Evolutionary conservation across 2,888 invertebrate species (phyloP).

Genomic region (Cephus spinipes): DNA sequence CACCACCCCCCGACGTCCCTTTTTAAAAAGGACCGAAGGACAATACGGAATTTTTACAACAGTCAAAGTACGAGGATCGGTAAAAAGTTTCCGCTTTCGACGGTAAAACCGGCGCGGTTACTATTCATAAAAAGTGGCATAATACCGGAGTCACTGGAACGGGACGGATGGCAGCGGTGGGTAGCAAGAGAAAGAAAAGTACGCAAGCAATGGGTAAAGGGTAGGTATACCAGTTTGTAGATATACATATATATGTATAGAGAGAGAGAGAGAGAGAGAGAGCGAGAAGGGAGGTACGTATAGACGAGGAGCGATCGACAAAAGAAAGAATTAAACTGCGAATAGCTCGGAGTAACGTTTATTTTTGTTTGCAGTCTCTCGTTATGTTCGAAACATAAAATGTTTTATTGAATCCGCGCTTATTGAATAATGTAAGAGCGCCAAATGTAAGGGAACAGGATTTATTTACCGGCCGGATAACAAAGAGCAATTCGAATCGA

Average conservation of each 20-base stretch:
- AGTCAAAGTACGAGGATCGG: conserved; percentile 28
- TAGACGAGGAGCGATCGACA: conserved; percentile 13
- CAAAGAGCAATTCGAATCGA: conserved; percentile 45
- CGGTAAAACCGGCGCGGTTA: conserved; percentile 20
- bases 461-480: conserved; percentile 36
- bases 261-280: not conserved
- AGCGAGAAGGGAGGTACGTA: not conserved
- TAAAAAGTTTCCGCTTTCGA: conserved; percentile 34
- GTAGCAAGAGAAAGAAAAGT: not conserved
- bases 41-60: conserved; percentile 45
- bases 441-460: conserved; percentile 28
- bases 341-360: conserved; percentile 22
- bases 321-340: conserved; percentile 20
- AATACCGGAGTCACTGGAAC: conserved; percentile 9
- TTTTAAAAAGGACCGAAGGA: conserved; percentile 25
- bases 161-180: not conserved
- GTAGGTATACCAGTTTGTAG: not conserved
- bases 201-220: not conserved
- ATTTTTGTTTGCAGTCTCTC: conserved; percentile 18
- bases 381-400: conserved; percentile 15
- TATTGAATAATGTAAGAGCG: not conserved
- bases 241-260: not conserved
- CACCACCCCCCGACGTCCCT: not conserved
- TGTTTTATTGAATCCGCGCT: conserved; percentile 16
- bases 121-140: conserved; percentile 24